phyloP scores from a whole-genome alignment of 2,888 invertebrate genomes.

The Ferdinandea cuprea region DNA sequence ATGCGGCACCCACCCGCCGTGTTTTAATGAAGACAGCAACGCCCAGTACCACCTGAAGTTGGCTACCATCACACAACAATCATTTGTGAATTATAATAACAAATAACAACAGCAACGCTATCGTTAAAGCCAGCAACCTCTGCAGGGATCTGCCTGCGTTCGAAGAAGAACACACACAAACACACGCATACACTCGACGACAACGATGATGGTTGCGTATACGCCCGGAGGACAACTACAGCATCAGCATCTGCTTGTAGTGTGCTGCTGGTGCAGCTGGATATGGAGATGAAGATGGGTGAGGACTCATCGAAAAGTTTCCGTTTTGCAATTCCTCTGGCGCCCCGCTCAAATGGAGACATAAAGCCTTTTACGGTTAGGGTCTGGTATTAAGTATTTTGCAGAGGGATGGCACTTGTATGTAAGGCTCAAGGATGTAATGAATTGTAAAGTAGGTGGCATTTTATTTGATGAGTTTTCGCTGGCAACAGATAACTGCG shows the following conservation, averaged over 20 bases:
- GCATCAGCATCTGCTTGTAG: not conserved
- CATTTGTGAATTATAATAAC: conserved; percentile 53
- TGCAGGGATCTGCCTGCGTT: not conserved
- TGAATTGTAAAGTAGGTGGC: conserved; percentile 61
- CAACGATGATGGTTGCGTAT: conserved; percentile 10
- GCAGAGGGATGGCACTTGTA: conserved; percentile 18
- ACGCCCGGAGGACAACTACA: conserved; percentile 18
- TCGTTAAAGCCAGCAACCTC: conserved; percentile 2
- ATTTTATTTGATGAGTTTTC: conserved; percentile 54
- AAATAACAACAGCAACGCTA: conserved; percentile 32
- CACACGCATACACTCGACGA: not conserved
- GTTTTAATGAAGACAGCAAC: conserved; percentile 49
- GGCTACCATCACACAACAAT: conserved; percentile 51
- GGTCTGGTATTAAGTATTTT: conserved; percentile 32
- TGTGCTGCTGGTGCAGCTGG: not conserved
- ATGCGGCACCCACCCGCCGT: not conserved
- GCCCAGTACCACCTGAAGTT: conserved; percentile 51
- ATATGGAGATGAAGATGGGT: not conserved
- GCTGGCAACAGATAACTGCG: not conserved
- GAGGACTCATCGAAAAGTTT: conserved; percentile 17
- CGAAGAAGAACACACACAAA: not conserved
- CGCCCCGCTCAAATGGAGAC: conserved; percentile 5
- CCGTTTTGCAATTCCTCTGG: not conserved
- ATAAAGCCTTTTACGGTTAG: conserved; percentile 11
- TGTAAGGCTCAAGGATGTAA: conserved; percentile 46